Evolutionary conservation across 2,888 invertebrate species (phyloP).

Genomic region (Stenoptilia bipunctidactyla): DNA sequence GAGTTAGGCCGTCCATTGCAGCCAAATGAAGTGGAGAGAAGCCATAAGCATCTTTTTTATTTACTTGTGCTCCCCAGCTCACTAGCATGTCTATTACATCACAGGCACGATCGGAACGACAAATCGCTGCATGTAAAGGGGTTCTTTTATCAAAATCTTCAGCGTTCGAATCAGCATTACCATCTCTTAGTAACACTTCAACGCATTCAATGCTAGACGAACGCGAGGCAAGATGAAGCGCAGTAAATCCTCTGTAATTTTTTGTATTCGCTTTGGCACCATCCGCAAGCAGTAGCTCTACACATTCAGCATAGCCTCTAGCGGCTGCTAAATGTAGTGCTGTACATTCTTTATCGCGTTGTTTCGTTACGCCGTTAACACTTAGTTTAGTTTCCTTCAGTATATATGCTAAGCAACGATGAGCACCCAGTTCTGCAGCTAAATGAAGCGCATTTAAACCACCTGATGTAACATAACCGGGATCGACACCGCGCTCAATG

Average conservation of each 20-base stretch:
- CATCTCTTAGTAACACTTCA: slow-evolving; percentile 80
- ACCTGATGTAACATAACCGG: slow-evolving; percentile 80
- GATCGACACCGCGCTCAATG: slow-evolving; percentile 80
- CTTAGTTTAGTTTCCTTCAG: slow-evolving; percentile 80
- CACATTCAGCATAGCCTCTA: slow-evolving; percentile 86
- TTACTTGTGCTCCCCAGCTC: slow-evolving; percentile 85
- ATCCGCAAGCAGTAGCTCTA: slow-evolving; percentile 80
- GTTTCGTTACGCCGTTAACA: slow-evolving; percentile 77
- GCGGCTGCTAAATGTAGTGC: slow-evolving; percentile 90
- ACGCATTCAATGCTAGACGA: slow-evolving; percentile 86
- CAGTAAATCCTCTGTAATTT: slow-evolving; percentile 85
- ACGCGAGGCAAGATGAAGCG: slow-evolving; percentile 88
- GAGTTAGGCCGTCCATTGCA: slow-evolving; percentile 85
- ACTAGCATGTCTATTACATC: slow-evolving; percentile 84
- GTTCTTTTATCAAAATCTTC: slow-evolving; percentile 86
- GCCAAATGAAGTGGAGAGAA: slow-evolving; percentile 88
- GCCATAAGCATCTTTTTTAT: slow-evolving; percentile 86
- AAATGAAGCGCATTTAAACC: slow-evolving; percentile 85
- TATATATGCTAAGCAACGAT: slow-evolving; percentile 79
- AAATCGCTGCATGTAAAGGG: slow-evolving; percentile 84
- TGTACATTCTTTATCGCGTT: slow-evolving; percentile 81
- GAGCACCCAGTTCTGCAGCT: slow-evolving; percentile 82
- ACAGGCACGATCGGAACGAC: slow-evolving; percentile 81
- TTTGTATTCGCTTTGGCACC: slow-evolving; percentile 82
- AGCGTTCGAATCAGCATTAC: slow-evolving; percentile 82